Conservation (phyloP, 2,797 vertebrate genomes). For the Catamblyrhynchus diadema region DNA sequence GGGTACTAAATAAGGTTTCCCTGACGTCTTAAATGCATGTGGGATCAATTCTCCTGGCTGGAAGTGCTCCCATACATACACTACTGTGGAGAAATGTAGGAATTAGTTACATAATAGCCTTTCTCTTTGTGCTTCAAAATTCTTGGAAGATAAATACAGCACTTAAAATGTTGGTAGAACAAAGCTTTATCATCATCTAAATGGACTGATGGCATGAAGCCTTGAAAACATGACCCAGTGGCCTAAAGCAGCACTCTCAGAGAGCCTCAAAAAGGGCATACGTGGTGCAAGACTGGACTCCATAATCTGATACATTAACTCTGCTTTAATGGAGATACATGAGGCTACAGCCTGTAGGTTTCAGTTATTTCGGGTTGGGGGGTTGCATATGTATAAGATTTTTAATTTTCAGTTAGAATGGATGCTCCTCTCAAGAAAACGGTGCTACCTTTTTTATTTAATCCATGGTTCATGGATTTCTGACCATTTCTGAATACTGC, state of each 20-base stretch:
- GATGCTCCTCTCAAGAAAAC: neutral
- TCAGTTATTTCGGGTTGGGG: neutral
- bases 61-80: neutral
- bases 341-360: neutral
- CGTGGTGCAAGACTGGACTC: neutral
- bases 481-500: neutral
- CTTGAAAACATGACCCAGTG: neutral
- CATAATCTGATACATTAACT: neutral
- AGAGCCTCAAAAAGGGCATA: neutral
- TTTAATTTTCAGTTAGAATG: neutral
- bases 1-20: neutral
- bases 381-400: neutral
- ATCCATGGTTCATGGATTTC: neutral
- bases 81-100: neutral
- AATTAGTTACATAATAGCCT: neutral
- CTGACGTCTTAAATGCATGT: neutral
- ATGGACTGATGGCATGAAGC: neutral
- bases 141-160: neutral
- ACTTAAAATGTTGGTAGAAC: neutral
- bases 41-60: neutral
- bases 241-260: neutral
- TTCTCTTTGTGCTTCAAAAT: neutral
- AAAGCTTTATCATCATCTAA: neutral
- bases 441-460: neutral
- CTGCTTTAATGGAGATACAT: neutral